A percentile compares a stretch with the other conserved stretches of the same genome.
Evolutionary conservation across 1,140 invertebrate genomes (phyloP).

Genomic region (Myzus persicae): DNA sequence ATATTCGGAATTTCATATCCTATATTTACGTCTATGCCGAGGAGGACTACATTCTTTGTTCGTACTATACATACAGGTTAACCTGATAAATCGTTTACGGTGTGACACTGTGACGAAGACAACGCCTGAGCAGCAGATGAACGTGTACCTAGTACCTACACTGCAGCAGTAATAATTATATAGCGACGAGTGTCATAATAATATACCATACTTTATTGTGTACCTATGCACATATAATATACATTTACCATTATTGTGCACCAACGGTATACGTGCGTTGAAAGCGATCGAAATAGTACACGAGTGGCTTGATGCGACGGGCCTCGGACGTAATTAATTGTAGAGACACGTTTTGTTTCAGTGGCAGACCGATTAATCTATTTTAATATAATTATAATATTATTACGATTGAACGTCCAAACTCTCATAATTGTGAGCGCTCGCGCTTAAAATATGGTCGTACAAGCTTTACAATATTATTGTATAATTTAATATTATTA

Average conservation of each 20-base stretch:
- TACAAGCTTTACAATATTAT: conserved; percentile 12
- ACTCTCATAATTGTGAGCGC: neutral
- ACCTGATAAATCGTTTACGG: neutral
- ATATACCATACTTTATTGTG: neutral
- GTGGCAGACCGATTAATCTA: neutral
- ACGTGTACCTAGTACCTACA: too few relatives aligned
- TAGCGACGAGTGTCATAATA: neutral
- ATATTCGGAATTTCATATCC: neutral
- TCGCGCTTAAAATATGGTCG: neutral
- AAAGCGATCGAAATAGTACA: neutral
- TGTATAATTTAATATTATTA: neutral
- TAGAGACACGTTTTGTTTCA: neutral
- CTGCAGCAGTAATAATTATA: neutral
- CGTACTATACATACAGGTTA: neutral
- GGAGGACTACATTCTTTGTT: neutral
- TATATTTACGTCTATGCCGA: neutral
- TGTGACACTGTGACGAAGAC: neutral
- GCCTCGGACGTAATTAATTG: neutral
- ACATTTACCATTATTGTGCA: too few relatives aligned
- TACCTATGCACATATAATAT: neutral
- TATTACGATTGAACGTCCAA: neutral
- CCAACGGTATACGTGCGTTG: neutral
- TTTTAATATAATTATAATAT: neutral
- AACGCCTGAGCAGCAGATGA: neutral
- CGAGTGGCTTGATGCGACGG: neutral